Conservation (phyloP, 2,797 vertebrate species). For the Dendrocincla fuliginosa region DNA sequence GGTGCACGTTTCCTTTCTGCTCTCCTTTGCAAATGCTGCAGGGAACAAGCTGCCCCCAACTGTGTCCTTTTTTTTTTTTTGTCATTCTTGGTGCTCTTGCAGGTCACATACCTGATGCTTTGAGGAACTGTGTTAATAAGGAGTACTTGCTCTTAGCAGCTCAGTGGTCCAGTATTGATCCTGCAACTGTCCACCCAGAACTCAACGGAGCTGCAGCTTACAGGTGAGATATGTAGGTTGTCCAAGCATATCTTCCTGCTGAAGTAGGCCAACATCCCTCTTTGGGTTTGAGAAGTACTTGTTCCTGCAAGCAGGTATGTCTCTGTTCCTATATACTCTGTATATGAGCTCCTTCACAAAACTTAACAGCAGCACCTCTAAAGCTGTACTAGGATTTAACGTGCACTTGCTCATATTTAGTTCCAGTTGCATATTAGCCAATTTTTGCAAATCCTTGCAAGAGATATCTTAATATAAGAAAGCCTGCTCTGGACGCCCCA, state of each 20-base stretch:
- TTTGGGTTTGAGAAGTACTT: neutral
- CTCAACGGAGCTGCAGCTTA: conserved; percentile 89
- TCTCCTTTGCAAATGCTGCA: neutral
- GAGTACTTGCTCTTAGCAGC: conserved; percentile 92
- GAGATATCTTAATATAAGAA: neutral
- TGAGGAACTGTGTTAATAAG: conserved; percentile 97
- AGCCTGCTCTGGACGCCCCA: neutral
- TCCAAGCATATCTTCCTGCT: neutral
- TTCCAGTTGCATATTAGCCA: neutral
- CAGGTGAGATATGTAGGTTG: conserved; percentile 76
- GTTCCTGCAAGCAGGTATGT: neutral
- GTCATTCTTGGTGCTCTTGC: conserved; percentile 22
- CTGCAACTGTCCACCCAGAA: conserved; percentile 88
- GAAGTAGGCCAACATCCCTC: neutral
- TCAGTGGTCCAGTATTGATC: conserved; percentile 91
- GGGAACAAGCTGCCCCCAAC: neutral
- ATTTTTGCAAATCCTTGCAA: neutral
- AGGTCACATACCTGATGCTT: conserved; percentile 92
- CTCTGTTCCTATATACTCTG: neutral
- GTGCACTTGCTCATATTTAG: neutral
- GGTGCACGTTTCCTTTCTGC: neutral
- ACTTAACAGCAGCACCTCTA: neutral
- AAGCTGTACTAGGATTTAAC: neutral
- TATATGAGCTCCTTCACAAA: neutral
- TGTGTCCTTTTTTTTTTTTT: neutral